Evolutionary conservation across 2,113 vertebrate genomes (phyloP).

Genomic region (Tichodroma muraria): DNA sequence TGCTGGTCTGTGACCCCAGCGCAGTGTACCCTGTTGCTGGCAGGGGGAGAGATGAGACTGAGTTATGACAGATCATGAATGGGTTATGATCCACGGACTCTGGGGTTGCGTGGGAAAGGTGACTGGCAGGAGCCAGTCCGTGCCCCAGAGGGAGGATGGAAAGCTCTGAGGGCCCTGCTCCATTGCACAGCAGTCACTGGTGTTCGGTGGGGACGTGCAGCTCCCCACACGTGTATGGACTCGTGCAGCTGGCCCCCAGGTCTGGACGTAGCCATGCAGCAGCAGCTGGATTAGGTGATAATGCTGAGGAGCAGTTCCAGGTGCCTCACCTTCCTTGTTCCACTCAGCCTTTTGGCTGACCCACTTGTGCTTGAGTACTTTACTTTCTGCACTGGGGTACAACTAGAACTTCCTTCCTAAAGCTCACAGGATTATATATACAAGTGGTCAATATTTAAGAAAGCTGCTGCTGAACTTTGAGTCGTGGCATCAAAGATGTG

Average conservation of each 20-base stretch:
- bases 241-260: accelerated
- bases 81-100: not conserved
- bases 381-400: not conserved
- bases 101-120: accelerated
- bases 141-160: not conserved
- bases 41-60: not conserved
- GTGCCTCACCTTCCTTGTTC: not conserved
- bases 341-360: not conserved
- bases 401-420: not conserved
- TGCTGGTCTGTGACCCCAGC: not conserved
- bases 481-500: not conserved
- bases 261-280: not conserved
- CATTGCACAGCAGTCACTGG: accelerated
- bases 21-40: not conserved
- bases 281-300: not conserved
- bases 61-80: not conserved
- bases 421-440: not conserved
- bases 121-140: not conserved
- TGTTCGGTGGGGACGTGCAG: accelerated
- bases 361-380: not conserved
- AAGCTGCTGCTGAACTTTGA: not conserved
- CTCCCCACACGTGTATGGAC: accelerated
- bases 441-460: not conserved
- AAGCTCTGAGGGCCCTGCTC: not conserved
- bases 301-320: not conserved